These are phyloP conservation scores for Rhodinocichla rosea DNA, from an alignment of 2,113 vertebrate genomes.

Conservation along the genomic window DNA sequence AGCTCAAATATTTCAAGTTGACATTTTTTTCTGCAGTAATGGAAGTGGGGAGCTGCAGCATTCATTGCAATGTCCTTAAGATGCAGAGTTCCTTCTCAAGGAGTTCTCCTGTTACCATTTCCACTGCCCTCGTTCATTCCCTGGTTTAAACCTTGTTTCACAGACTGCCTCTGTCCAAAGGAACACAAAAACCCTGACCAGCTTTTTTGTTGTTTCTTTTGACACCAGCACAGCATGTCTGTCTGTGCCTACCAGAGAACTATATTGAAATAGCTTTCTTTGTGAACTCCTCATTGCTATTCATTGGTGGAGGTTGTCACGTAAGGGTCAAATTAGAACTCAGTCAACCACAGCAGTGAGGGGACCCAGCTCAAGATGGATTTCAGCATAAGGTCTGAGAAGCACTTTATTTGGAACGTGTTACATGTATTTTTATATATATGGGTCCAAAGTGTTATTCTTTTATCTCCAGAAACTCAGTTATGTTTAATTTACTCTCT, in stretches of 20 bases:
- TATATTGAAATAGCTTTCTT: conserved; percentile 35
- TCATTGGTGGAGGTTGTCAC: conserved; percentile 42
- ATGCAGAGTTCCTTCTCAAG: not conserved
- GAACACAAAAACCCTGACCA: not conserved
- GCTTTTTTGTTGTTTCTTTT: conserved; percentile 39
- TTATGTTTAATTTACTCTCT: not conserved
- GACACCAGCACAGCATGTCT: conserved; percentile 36
- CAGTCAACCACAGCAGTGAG: conserved; percentile 7
- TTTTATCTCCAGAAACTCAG: not conserved
- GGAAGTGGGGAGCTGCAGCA: not conserved
- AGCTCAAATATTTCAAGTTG: not conserved
- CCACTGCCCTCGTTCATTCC: not conserved
- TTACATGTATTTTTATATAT: not conserved
- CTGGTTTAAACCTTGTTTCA: conserved; percentile 28
- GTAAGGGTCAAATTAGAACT: conserved; percentile 42
- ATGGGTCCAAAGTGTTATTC: not conserved
- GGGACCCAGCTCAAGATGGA: not conserved
- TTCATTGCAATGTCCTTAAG: not conserved
- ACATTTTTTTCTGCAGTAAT: not conserved
- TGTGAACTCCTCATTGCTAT: conserved; percentile 61
- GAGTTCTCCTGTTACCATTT: conserved; percentile 5
- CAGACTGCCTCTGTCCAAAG: conserved; percentile 21
- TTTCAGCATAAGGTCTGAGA: not conserved
- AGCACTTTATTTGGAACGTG: not conserved
- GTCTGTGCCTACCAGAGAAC: conserved; percentile 25